Conservation (phyloP, 2,113 vertebrate species). For the Apaloderma vittatum region DNA sequence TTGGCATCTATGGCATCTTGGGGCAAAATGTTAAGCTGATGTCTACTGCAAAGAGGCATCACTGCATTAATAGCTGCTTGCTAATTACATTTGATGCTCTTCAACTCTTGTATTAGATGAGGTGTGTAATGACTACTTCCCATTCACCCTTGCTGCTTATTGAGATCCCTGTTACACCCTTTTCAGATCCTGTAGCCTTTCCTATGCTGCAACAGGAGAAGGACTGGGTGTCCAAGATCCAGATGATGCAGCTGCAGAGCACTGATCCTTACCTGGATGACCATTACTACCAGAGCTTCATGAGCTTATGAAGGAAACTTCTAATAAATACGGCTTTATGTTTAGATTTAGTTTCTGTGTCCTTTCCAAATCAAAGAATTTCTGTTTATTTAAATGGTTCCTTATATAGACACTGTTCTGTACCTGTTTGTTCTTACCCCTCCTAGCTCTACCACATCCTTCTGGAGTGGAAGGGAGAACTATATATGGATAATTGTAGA, state of each 20-base stretch:
- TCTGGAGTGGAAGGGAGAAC: not conserved
- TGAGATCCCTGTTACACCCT: not conserved
- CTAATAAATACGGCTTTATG: too few species aligned
- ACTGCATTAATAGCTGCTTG: not conserved
- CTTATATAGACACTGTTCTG: not conserved
- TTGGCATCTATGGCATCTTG: not conserved
- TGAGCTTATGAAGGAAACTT: too few species aligned
- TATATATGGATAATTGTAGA: not conserved
- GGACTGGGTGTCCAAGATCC: constrained; percentile 97
- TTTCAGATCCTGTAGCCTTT: not conserved
- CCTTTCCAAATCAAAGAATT: not conserved
- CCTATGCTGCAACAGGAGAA: constrained; percentile 94
- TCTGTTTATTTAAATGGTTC: not conserved
- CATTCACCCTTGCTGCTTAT: not conserved
- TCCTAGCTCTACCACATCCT: not conserved
- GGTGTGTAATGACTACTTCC: not conserved
- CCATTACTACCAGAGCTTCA: constrained; percentile 90
- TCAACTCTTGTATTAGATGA: not conserved
- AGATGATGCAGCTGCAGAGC: constrained; percentile 99
- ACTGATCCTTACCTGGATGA: constrained; percentile 97
- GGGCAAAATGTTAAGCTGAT: not conserved
- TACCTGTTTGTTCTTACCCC: not conserved
- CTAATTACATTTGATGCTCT: not conserved
- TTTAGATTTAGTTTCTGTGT: not conserved
- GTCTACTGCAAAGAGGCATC: not conserved